Conservation (phyloP, 2,113 vertebrate species). For the Caranx ignobilis region DNA sequence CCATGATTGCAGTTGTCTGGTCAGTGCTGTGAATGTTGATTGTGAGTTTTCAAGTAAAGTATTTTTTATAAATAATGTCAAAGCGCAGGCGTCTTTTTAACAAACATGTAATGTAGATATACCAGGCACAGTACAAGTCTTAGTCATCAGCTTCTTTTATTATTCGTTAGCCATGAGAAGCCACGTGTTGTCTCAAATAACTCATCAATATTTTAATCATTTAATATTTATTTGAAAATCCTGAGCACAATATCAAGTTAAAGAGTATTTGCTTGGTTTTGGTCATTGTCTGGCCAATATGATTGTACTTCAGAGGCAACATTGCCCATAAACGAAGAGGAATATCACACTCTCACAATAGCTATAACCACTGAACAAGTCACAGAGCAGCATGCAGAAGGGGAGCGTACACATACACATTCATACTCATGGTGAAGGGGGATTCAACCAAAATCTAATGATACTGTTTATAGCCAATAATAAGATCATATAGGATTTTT, state of each 20-base stretch:
- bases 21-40: conserved; percentile 48
- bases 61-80: conserved; percentile 52
- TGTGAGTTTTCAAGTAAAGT: conserved; percentile 59
- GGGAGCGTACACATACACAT: conserved; percentile 54
- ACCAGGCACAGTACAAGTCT: conserved; percentile 28
- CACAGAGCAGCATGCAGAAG: conserved; percentile 84
- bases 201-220: conserved; percentile 52
- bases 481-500: conserved; percentile 23
- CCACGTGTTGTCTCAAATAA: conserved; percentile 67
- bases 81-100: not conserved
- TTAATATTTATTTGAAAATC: conserved; percentile 79
- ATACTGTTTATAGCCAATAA: conserved; percentile 33
- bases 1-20: conserved; percentile 32
- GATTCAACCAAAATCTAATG: conserved; percentile 29
- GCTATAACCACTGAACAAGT: conserved; percentile 76
- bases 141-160: conserved; percentile 68
- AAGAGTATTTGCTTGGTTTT: conserved; percentile 82
- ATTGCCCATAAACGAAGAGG: conserved; percentile 71
- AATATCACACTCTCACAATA: conserved; percentile 76
- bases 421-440: conserved; percentile 60
- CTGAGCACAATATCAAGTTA: conserved; percentile 84
- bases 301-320: conserved; percentile 79
- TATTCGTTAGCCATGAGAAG: conserved; percentile 68
- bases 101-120: not conserved
- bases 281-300: conserved; percentile 80